Evolutionary conservation across 1,140 invertebrate genomes (phyloP).

Genomic region (Tetragnatha versicolor): DNA sequence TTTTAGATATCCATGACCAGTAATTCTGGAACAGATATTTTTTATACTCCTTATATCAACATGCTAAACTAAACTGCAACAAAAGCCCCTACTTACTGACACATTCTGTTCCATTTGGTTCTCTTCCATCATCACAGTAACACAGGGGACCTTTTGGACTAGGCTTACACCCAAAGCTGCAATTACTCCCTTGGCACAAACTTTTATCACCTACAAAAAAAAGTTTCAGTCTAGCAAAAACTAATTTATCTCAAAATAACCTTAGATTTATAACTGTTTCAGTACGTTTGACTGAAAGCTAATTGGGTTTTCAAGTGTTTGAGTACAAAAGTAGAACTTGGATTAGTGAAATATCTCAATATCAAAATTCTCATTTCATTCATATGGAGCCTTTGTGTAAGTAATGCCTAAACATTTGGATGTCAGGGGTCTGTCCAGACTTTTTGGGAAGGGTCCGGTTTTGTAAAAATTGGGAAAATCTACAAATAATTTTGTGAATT

Average conservation of each 20-base stretch:
- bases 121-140: constrained; percentile 76
- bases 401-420: too few species aligned
- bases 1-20: too few species aligned
- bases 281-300: background rate
- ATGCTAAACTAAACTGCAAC: background rate
- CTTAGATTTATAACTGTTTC: background rate
- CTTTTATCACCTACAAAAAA: constrained; percentile 67
- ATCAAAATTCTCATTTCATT: too few species aligned
- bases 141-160: constrained; percentile 75
- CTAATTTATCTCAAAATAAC: too few species aligned
- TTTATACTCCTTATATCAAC: too few species aligned
- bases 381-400: too few species aligned
- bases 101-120: constrained; percentile 72
- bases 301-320: background rate
- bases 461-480: too few species aligned
- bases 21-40: too few species aligned
- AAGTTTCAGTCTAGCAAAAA: constrained; percentile 25
- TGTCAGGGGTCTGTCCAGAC: too few species aligned
- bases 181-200: constrained; percentile 68
- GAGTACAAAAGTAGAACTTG: background rate
- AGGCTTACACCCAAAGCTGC: constrained; percentile 73
- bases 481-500: too few species aligned
- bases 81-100: constrained; percentile 66
- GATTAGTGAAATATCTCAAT: background rate
- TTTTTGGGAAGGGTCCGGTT: too few species aligned